These are phyloP conservation scores for Zonitis immaculata DNA, from an alignment of 2,888 invertebrate species.

Conservation along the genomic window DNA sequence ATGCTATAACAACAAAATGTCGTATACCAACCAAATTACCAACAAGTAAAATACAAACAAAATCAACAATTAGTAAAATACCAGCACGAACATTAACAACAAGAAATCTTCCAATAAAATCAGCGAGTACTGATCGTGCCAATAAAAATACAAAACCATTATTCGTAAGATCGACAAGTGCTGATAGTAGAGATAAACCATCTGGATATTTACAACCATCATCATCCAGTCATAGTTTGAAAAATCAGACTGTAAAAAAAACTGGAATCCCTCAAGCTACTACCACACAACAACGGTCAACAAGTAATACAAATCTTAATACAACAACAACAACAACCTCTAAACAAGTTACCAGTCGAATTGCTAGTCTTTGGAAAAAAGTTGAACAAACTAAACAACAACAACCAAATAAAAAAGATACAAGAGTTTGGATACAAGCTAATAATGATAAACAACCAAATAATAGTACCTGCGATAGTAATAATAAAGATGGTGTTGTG, in stretches of 20 bases:
- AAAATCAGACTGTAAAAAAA: constrained; percentile 44
- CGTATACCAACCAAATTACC: constrained; percentile 17
- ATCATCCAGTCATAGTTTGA: constrained; percentile 55
- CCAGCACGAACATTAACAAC: constrained; percentile 10
- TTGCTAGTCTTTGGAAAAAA: constrained; percentile 75
- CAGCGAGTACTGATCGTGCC: constrained; percentile 38
- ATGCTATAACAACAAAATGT: constrained; percentile 38
- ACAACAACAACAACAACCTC: constrained; percentile 42
- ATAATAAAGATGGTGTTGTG: constrained; percentile 47
- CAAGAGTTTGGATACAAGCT: constrained; percentile 40
- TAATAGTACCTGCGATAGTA: constrained; percentile 59
- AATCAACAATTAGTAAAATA: constrained; percentile 39
- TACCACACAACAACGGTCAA: constrained; percentile 29
- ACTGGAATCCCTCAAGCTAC: constrained; percentile 29
- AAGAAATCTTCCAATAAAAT: constrained; percentile 27
- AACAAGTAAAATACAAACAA: constrained; percentile 27
- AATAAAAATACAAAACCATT: constrained; percentile 25
- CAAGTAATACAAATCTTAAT: constrained; percentile 29
- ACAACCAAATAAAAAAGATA: constrained; percentile 51
- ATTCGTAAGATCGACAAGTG: constrained; percentile 45
- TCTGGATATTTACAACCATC: constrained; percentile 49
- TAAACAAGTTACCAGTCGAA: constrained; percentile 71
- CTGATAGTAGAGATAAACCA: constrained; percentile 41
- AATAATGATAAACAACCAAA: constrained; percentile 41
- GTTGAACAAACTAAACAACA: constrained; percentile 65